Conservation (phyloP, 2,888 invertebrate species). For the Caenorhabditis wallacei region DNA sequence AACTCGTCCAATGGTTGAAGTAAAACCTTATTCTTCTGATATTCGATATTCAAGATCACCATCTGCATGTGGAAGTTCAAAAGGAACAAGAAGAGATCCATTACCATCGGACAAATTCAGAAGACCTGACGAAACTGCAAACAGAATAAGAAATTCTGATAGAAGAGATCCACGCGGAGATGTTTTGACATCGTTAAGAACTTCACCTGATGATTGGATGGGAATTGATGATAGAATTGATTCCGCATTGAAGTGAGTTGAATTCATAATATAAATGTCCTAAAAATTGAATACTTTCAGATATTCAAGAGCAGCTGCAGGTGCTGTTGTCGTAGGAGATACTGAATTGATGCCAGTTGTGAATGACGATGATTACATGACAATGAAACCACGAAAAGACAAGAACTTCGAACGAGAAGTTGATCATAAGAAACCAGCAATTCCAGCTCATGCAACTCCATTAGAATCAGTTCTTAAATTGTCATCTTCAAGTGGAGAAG, state of each 20-base stretch:
- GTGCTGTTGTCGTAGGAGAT: conserved; percentile 66
- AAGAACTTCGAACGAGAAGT: conserved; percentile 35
- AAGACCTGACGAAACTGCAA: conserved; percentile 36
- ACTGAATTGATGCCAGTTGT: conserved; percentile 70
- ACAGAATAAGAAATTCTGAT: conserved; percentile 58
- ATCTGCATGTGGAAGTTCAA: conserved; percentile 58
- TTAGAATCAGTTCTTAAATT: conserved; percentile 35
- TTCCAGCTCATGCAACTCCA: conserved; percentile 56
- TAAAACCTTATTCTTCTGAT: conserved; percentile 50
- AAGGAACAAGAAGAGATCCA: conserved; percentile 35
- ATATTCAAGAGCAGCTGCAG: conserved; percentile 49
- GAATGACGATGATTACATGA: conserved; percentile 79
- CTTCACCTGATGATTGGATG: conserved; percentile 41
- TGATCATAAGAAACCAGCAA: conserved; percentile 22
- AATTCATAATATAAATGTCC: neutral
- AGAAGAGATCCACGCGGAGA: conserved; percentile 48
- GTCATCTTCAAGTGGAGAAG: conserved; percentile 28
- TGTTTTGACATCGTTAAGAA: conserved; percentile 45
- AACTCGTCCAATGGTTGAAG: conserved; percentile 63
- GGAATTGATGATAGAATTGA: conserved; percentile 51
- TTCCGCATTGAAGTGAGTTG: conserved; percentile 35
- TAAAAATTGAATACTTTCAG: neutral
- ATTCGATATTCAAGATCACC: conserved; percentile 65
- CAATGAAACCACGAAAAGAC: conserved; percentile 79
- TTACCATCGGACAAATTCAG: conserved; percentile 48